Base-by-base conservation (phyloP, 2,888 invertebrate species). In the Carabus problematicus region DNA sequence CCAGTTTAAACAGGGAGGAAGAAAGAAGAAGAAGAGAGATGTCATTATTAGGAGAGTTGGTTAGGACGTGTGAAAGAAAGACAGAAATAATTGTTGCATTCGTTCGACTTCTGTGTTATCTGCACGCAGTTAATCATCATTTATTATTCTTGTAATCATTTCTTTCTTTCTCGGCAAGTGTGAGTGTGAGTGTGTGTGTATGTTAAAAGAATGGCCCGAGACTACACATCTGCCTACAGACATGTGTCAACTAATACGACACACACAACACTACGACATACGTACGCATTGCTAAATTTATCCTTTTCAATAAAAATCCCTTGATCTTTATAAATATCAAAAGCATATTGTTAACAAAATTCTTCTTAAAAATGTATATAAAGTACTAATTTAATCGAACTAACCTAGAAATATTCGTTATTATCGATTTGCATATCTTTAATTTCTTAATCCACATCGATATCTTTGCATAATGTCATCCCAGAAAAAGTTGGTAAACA, bases 71-170 rank as follows among this genome's bases (percentile, higher is more conserved):
- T n/a, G 12, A 45, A 12, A 45, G 12, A 45, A 14, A 45, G 45
- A 45, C 14, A 45, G n/a, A 45, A 18, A 39, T 16, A 29, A 29
- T 71, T 73, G 67, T 71, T 73, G 74, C 76, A 76, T 76, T 77
- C 76, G 76, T 73, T 72, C 72, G 74, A 73, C 74, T 76, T 62
- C 63, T 64, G 70, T 64, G 70, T 72, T 72, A 73, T 72, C 73
- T 70, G 39, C 56, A 45, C 62, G 58, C 63, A 58, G 75, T 78
- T 79, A 77, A 78, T 78, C 79, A 78, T 78, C 78, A 79, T 79
- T 78, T 77, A 77, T 77, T 77, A 77, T 79, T 72, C 74, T 71
- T 74, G 76, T 77, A 77, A 78, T 77, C 77, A 76, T 77, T 75
- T 73, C 74, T 74, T 75, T 75, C 70, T n/a, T n/a, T n/a, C n/a